phyloP scores from a whole-genome alignment of 2,113 vertebrate genomes.

The Oceanites oceanicus region DNA sequence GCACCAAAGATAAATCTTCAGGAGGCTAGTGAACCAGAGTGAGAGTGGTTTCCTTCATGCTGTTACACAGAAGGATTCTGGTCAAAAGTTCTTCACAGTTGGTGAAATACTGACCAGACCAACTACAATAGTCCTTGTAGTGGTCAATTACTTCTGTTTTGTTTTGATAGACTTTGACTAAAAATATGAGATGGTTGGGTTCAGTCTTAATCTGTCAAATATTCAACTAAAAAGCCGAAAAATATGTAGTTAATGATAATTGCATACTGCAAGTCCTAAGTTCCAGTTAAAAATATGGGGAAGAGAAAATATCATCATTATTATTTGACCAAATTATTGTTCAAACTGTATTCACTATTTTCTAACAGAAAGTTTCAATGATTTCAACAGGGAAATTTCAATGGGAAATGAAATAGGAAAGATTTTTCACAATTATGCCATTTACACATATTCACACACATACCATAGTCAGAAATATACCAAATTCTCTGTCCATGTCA shows the following conservation, averaged over 20 bases:
- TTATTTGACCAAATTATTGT: background rate
- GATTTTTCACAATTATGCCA: background rate
- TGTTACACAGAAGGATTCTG: background rate
- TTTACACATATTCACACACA: background rate
- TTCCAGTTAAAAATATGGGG: background rate
- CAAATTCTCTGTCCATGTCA: slow-evolving; percentile 76
- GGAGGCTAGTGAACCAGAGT: background rate
- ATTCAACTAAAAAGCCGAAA: background rate
- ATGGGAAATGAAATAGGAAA: background rate
- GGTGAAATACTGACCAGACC: background rate
- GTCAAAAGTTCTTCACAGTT: background rate
- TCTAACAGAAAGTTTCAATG: background rate
- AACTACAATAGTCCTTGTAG: background rate
- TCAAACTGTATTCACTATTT: background rate
- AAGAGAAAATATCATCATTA: background rate
- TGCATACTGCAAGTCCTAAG: background rate
- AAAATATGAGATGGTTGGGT: background rate
- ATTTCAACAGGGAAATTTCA: background rate
- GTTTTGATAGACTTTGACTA: background rate
- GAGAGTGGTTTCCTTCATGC: background rate
- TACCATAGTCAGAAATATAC: slow-evolving; percentile 77
- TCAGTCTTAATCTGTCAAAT: background rate
- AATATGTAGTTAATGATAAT: background rate
- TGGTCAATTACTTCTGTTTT: background rate
- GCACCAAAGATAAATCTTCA: background rate